Percentiles rank a stretch among this genome's conserved stretches.
These are phyloP conservation scores for Osmerus mordax DNA, from an alignment of 2,113 vertebrate genomes.

Conservation along the genomic window DNA sequence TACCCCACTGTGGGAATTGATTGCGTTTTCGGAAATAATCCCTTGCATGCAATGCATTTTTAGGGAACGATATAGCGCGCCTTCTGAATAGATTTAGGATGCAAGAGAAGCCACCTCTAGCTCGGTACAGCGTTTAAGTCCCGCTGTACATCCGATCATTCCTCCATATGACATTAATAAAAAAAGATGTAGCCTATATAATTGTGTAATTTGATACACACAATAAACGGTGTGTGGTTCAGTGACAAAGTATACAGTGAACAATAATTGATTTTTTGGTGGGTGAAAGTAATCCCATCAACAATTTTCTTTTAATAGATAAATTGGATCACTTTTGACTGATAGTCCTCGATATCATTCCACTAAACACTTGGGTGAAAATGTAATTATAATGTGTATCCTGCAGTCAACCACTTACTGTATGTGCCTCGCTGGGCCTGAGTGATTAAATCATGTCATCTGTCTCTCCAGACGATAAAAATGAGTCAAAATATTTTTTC, in stretches of 20 bases:
- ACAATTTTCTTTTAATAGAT: conserved; percentile 34
- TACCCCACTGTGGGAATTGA: conserved; percentile 71
- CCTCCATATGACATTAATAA: conserved; percentile 46
- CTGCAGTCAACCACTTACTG: conserved; percentile 35
- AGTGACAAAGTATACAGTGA: too few relatives aligned
- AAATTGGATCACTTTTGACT: conserved; percentile 66
- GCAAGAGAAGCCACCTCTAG: conserved; percentile 4
- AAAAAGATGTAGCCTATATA: conserved; percentile 39
- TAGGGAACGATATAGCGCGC: conserved; percentile 56
- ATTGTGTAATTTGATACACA: background rate
- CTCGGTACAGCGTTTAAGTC: conserved; percentile 51
- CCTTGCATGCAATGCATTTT: conserved; percentile 61
- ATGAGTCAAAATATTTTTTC: too few relatives aligned
- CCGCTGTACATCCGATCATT: conserved; percentile 43
- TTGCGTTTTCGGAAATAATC: conserved; percentile 73
- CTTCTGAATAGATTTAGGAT: conserved; percentile 68
- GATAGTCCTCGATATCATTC: conserved; percentile 50
- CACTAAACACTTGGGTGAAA: conserved; percentile 65
- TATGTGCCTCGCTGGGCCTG: conserved; percentile 1
- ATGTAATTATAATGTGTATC: conserved; percentile 44
- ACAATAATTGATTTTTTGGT: conserved; percentile 32
- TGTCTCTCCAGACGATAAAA: too few relatives aligned
- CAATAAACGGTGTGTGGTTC: too few relatives aligned
- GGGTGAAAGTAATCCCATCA: background rate
- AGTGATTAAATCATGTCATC: too few relatives aligned